Percentiles rank a stretch among this genome's conserved stretches.
These are phyloP conservation scores for Enteromius unitaeniatus DNA, from an alignment of 2,797 vertebrate species.

Conservation along the genomic window DNA sequence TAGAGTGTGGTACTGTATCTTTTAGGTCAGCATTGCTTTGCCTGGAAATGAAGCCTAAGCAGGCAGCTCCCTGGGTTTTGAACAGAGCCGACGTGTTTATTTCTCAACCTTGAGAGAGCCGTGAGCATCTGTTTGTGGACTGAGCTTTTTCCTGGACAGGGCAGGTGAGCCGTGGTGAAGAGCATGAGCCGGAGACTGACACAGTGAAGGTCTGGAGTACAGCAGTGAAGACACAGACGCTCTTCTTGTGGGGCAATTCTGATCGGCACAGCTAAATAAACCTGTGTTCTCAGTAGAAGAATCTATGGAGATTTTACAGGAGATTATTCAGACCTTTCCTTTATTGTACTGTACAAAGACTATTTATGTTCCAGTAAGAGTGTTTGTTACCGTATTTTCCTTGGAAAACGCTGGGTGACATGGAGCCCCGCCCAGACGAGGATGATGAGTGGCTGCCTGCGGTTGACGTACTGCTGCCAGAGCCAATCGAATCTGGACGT, in stretches of 20 bases:
- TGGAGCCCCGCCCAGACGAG: constrained; percentile 81
- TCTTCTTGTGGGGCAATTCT: constrained; percentile 64
- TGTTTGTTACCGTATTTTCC: constrained; percentile 42
- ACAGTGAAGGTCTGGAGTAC: constrained; percentile 41
- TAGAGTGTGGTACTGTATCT: neutral
- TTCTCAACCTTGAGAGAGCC: constrained; percentile 37
- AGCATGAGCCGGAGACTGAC: constrained; percentile 75
- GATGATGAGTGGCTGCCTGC: constrained; percentile 78
- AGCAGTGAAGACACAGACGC: constrained; percentile 29
- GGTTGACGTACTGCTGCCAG: constrained; percentile 77
- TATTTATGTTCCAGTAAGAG: neutral
- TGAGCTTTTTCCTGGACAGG: constrained; percentile 62
- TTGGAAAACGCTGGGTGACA: constrained; percentile 72
- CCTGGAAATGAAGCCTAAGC: neutral
- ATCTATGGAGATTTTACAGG: constrained; percentile 62
- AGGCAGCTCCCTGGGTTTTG: neutral
- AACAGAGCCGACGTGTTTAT: neutral
- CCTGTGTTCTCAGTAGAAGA: constrained; percentile 77
- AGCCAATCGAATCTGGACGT: constrained; percentile 76
- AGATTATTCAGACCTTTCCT: neutral
- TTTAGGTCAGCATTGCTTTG: neutral
- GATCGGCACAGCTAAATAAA: constrained; percentile 76
- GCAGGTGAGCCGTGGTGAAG: constrained; percentile 67
- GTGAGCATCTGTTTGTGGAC: constrained; percentile 62
- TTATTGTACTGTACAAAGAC: neutral